Evolutionary conservation across 2,888 invertebrate genomes (phyloP), one percentile per base, ranked within the genome.

Genomic region (Euphydryas editha): DNA sequence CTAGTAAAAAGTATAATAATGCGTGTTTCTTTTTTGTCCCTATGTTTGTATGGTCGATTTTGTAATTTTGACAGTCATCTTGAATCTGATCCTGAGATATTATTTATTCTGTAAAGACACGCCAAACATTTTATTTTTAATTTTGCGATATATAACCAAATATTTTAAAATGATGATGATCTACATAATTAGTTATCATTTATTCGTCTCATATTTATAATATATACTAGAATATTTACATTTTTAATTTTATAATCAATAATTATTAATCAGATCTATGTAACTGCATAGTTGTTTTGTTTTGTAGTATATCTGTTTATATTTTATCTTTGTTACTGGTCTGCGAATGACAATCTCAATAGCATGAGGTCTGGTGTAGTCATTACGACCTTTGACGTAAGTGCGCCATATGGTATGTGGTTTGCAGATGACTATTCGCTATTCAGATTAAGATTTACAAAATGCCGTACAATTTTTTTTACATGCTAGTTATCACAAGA

Each of bases 361-460:
- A 62, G 67, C 68, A 68, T 37, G 60, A 57, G 62, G 65, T 61
- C 69, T 71, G 72, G 64, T 68, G 62, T 55, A 59, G 54, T 71
- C 62, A 62, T 68, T 62, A 65, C 20, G 44, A 47, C 46, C 30
- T 56, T 59, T 71, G 68, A 65, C 69, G 69, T 67, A 59, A 66
- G 39, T 44, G 24, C 37, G 68, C 71, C 72, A 73, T 73, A 67
- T 73, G 72, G 71, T 47, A 54, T 62, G 51, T 64, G 59, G 39
- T 56, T 55, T 61, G 47, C 51, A 47, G 59, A 62, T 61, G 59
- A 66, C 47, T 56, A 64, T 69, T 65, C 61, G 56, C 58, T 36
- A 55, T 44, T 54, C 46, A 47, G 46, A 63, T 60, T 54, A 64
- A 54, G 57, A 61, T 49, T 57, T 21, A 57, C 30, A 51, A 21